phyloP scores from a whole-genome alignment of 2,888 invertebrate species.

The Mesochorus sp. region DNA sequence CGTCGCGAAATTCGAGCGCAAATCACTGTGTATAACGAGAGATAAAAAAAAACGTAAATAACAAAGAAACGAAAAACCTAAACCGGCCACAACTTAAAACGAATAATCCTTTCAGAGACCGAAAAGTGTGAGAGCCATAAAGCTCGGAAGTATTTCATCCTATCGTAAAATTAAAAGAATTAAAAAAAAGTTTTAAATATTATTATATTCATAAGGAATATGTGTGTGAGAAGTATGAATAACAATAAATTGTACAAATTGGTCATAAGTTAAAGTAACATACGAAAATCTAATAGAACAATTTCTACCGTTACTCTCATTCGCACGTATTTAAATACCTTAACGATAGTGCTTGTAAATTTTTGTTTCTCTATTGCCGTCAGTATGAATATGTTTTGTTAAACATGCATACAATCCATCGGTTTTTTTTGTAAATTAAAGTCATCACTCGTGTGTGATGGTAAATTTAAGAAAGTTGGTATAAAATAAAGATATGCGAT shows the following conservation, averaged over 20 bases:
- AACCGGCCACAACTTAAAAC: constrained; percentile 49
- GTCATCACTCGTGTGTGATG: constrained; percentile 58
- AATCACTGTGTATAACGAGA: constrained; percentile 14
- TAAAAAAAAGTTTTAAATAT: constrained; percentile 43
- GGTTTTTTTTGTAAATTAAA: constrained; percentile 65
- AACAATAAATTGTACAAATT: constrained; percentile 71
- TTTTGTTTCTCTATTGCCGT: constrained; percentile 41
- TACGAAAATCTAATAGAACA: constrained; percentile 34
- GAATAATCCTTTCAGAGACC: constrained; percentile 18
- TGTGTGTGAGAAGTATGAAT: constrained; percentile 60
- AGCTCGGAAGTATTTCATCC: constrained; percentile 40
- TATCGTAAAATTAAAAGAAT: constrained; percentile 20
- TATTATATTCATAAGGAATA: constrained; percentile 59
- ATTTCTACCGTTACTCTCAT: constrained; percentile 23
- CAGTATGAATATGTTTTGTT: neutral
- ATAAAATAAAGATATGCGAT: constrained; percentile 59
- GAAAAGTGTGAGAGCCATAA: constrained; percentile 28
- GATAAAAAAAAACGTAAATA: neutral
- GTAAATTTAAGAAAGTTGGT: constrained; percentile 57
- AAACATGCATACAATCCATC: constrained; percentile 65
- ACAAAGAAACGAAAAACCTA: constrained; percentile 8
- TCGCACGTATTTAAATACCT: constrained; percentile 21
- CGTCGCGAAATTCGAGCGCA: neutral
- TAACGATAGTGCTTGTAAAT: constrained; percentile 63
- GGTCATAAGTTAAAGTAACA: constrained; percentile 65